Conservation (phyloP, 2,113 vertebrate genomes). For the Larimichthys crocea region DNA sequence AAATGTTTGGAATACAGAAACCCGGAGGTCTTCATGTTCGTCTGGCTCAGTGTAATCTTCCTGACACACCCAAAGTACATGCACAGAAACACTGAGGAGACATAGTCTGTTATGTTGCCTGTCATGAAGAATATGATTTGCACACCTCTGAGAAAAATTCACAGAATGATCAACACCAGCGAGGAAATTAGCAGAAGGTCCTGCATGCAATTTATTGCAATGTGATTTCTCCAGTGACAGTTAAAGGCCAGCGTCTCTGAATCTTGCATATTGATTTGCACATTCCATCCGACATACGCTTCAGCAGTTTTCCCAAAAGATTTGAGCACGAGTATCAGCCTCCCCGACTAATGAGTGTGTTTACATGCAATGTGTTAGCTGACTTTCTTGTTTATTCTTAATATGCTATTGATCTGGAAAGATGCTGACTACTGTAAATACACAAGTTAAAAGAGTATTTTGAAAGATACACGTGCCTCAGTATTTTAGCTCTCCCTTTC, state of each 20-base stretch:
- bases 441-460: background rate
- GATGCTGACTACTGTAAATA: background rate
- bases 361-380: conserved; percentile 17
- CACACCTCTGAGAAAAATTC: background rate
- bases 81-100: background rate
- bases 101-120: background rate
- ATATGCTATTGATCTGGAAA: conserved; percentile 19
- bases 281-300: conserved; percentile 17
- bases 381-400: background rate
- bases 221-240: conserved; percentile 38
- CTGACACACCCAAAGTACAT: background rate
- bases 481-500: background rate
- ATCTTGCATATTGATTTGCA: conserved; percentile 47
- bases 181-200: conserved; percentile 30
- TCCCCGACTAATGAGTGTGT: conserved; percentile 34
- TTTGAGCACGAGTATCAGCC: background rate
- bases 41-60: conserved; percentile 12
- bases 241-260: conserved; percentile 21
- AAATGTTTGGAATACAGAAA: background rate
- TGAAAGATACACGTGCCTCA: background rate
- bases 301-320: background rate
- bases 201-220: conserved; percentile 65
- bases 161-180: conserved; percentile 33
- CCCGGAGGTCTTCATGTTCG: background rate
- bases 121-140: background rate